Evolutionary conservation across 2,113 vertebrate species (phyloP), one percentile per base, ranked within the genome.

Genomic region (Tylochromis polylepis): DNA sequence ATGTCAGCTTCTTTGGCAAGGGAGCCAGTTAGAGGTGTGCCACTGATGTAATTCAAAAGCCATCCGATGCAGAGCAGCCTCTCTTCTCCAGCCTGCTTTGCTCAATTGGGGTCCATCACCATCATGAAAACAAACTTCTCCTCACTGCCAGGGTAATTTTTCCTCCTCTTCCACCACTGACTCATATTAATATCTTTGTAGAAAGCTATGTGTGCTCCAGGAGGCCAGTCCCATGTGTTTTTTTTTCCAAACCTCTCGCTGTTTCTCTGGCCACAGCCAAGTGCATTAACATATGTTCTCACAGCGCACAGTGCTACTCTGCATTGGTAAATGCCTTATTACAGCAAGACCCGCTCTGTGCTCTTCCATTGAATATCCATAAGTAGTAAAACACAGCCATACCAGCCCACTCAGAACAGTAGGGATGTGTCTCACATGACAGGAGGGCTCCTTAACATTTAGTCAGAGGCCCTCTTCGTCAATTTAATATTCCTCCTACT

Each of bases 281-380:
- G 87, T 83, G 83, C 91, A 95, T 94, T 95, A 96, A 95, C 96
- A 96, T 96, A 96, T 96, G 95, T 94, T 95, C 95, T 95, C 91
- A 84, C 93, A 92, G 94, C 55, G 94, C 93, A 92, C 91, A 91
- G 94, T 88, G 92, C 89, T 91, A 91, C 91, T 93, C 95, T 94
- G 94, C 92, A 95, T 93, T 92, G 93, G 92, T 95, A 95, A 95
- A 95, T 93, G 94, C 93, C 93, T 95, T 95, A 95, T 95, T 95
- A 95, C 87, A 90, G 93, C 88, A 79, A 87, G 83, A 85, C 55
- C 55, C 14, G 60, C 88, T 88, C 88, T 51, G 88, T 81, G 87
- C 87, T 87, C 87, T 82, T 87, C 91, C 91, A 87, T 79, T 93
- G 89, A 93, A 89, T 94, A 94, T 94, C 94, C 94, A 95, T 95